Conservation (phyloP, 2,113 vertebrate genomes). For the Lampris incognitus region DNA sequence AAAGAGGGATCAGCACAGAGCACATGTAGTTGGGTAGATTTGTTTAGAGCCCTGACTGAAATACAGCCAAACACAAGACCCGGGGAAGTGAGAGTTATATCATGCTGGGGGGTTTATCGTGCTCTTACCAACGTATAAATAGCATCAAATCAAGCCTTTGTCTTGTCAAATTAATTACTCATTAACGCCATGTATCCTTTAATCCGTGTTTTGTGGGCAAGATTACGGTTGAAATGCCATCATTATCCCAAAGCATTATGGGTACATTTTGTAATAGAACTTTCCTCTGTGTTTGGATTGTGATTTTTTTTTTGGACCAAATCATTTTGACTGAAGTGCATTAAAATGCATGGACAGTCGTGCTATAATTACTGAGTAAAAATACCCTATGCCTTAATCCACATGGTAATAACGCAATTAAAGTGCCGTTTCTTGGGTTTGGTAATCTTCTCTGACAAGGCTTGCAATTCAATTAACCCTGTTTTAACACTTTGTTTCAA, state of each 20-base stretch:
- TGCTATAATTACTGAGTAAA: slow-evolving; percentile 78
- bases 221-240: slow-evolving; percentile 42
- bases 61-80: not conserved
- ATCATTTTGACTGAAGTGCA: slow-evolving; percentile 64
- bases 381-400: slow-evolving; percentile 80
- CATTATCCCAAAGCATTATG: slow-evolving; percentile 46
- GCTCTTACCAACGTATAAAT: slow-evolving; percentile 45
- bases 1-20: not conserved
- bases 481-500: slow-evolving; percentile 84
- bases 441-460: slow-evolving; percentile 83
- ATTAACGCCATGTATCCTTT: slow-evolving; percentile 56
- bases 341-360: slow-evolving; percentile 74
- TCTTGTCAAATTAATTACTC: slow-evolving; percentile 59
- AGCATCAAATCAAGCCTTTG: slow-evolving; percentile 41
- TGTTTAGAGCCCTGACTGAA: not conserved
- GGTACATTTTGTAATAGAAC: slow-evolving; percentile 53
- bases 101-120: not conserved
- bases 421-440: slow-evolving; percentile 79
- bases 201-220: slow-evolving; percentile 56
- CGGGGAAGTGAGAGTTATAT: not conserved
- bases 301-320: slow-evolving; percentile 53
- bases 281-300: slow-evolving; percentile 57
- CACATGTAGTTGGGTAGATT: not conserved
- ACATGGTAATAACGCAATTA: slow-evolving; percentile 83
- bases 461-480: slow-evolving; percentile 86